Evolutionary conservation across 2,797 vertebrate species (phyloP), one percentile per base, ranked within the genome.

Genomic region (Cynopterus sphinx): DNA sequence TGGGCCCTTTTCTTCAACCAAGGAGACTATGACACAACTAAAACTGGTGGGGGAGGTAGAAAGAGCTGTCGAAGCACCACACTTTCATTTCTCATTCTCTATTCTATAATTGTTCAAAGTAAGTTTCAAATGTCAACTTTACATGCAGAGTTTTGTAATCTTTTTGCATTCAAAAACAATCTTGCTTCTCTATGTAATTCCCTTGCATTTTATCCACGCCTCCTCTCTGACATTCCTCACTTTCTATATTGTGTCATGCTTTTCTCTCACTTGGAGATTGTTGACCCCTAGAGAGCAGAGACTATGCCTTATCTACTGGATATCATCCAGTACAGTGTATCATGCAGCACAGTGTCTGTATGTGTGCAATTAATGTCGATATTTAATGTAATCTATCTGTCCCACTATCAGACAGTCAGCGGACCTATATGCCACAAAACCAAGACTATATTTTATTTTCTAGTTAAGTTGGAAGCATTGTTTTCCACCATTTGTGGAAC

Each of bases 71-170:
- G 67, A 61, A 87, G 57, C 3, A 5, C 11, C 68, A 7, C 0
- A 33, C 9, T 39, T 82, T 13, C 9, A 49, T 33, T 55, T 78
- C 24, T 87, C 55, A 74, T 78, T 74, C 17, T 8, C 6, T 78
- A 93, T 70, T 63, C 13, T 73, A 92, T 73, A 92, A 61, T 85
- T 71, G 73, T 77, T 77, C 10, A 67, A 78, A 87, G 61, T 33
- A 83, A 83, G 75, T 87, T 81, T 90, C 63, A 96, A 84, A 83
- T 71, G 71, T 51, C 70, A 53, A 67, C 7, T 87, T 93, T 46
- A 59, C 79, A 51, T 39, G 41, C 71, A 83, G 57, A 63, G 15
- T 71, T 93, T 59, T 21, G 59, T 57, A 26, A 75, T 96, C 4
- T 11, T 63, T 84, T 63, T 94, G 33, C 79, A 21, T 46, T 90